These are phyloP conservation scores for Paedocypris sp. DNA, from an alignment of 2,113 vertebrate species.

Conservation along the genomic window DNA sequence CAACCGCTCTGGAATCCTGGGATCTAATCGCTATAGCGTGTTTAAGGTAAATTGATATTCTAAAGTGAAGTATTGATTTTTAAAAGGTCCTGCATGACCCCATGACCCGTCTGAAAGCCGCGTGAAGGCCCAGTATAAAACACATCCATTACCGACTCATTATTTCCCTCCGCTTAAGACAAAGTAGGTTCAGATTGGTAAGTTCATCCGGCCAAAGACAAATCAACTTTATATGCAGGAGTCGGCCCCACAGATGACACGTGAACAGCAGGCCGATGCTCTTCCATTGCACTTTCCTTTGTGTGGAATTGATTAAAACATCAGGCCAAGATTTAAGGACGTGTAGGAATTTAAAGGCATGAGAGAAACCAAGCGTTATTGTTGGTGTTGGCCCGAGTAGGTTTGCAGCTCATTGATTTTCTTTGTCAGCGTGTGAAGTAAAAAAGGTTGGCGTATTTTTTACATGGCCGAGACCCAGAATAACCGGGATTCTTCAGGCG, in stretches of 20 bases:
- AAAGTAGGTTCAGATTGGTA: neutral
- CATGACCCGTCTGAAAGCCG: too few relatives aligned
- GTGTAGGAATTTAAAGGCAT: conserved; percentile 4
- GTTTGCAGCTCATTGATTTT: neutral
- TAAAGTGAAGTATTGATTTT: neutral
- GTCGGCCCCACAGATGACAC: neutral
- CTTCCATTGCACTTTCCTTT: conserved; percentile 18
- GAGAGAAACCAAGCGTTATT: conserved; percentile 9
- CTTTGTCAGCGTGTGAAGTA: neutral
- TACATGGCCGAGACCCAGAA: neutral
- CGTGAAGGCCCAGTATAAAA: too few relatives aligned
- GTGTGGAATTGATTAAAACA: conserved; percentile 8
- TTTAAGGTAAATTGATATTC: neutral
- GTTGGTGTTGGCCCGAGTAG: conserved; percentile 31
- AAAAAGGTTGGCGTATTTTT: neutral
- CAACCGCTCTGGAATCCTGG: too few relatives aligned
- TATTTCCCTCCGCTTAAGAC: too few relatives aligned
- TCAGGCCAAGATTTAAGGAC: conserved; percentile 14
- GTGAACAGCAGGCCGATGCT: neutral
- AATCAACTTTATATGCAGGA: too few relatives aligned
- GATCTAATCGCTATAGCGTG: neutral
- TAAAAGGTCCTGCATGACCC: neutral
- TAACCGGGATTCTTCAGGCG: neutral
- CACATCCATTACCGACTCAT: too few relatives aligned
- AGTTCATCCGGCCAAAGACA: neutral